Base-by-base conservation (phyloP, 2,113 vertebrate species). In the Felis catus region DNA sequence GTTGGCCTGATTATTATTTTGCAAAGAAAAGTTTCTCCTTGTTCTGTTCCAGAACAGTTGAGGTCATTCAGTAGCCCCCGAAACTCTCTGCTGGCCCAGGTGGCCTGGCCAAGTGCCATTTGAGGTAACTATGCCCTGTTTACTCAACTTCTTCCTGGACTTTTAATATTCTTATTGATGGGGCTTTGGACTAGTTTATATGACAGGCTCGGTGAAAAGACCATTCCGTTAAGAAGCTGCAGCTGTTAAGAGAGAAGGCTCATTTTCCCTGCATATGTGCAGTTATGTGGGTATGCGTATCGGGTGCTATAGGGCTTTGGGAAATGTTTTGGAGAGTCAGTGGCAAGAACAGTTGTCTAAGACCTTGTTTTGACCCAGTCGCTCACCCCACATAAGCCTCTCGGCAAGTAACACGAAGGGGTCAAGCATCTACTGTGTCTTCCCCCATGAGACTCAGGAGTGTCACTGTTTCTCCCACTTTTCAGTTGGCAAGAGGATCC, bases 281-380 rank as follows among this genome's bases (percentile, higher is more conserved):
- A 84, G 91, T 39, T 41, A 76, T 29, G 70, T 3, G 16, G 39
- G 41, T 4, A 3, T 0, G 5, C 10, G 41, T 13, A 31, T 86
- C 27, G 1, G 85, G 84, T 27, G 41, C 89, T 48, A 0, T 0
- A 2, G 74, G 78, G 48, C 78, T 97, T 58, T 81, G 88, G 65
- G 78, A 55, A 84, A 85, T 41, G 86, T 80, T 55, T 80, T 41
- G 61, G 88, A 79, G 79, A 73, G 36, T 55, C 31, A 1, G 53
- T 51, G 93, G 82, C 36, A 55, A 74, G 65, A 97, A 78, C 96
- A 97, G 97, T 95, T 97, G 97, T 95, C 76, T 88, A 68, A 36
- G 19, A 66, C 85, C 94, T 78, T 83, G 79, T 85, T 84, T 45
- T 95, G 89, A 97, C 87, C 96, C 70, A 19, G 85, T 66, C 55